A percentile compares a stretch with the other conserved stretches of the same genome.
These are phyloP conservation scores for Limnephilus rhombicus DNA, from an alignment of 2,888 invertebrate genomes.

Conservation along the genomic window DNA sequence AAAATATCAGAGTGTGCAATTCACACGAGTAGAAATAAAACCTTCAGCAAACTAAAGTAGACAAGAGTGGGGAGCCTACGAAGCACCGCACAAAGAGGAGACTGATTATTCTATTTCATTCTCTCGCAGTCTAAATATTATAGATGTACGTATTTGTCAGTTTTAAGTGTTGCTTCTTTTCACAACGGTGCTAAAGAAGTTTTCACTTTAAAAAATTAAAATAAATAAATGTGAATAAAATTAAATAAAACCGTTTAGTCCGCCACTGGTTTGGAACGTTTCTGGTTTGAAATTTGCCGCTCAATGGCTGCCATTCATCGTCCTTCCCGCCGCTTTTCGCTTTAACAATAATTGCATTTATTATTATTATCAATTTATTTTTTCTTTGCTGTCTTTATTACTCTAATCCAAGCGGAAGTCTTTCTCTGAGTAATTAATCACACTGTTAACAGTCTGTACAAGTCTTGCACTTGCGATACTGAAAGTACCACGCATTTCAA, in stretches of 20 bases:
- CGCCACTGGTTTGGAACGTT: not conserved
- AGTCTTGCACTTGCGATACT: not conserved
- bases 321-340: not conserved
- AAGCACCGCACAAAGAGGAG: too few species aligned
- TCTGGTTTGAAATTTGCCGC: constrained; percentile 16
- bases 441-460: not conserved
- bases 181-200: too few species aligned
- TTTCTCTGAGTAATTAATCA: not conserved
- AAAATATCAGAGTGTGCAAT: too few species aligned
- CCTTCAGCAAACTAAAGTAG: too few species aligned
- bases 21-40: too few species aligned
- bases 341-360: not conserved
- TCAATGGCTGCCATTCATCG: not conserved
- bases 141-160: too few species aligned
- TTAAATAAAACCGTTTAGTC: not conserved
- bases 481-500: not conserved
- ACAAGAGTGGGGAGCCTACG: too few species aligned
- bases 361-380: not conserved
- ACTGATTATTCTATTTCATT: too few species aligned
- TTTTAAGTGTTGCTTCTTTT: too few species aligned
- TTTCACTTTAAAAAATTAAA: too few species aligned
- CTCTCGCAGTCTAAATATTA: too few species aligned
- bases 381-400: not conserved
- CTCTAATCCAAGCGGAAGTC: not conserved
- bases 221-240: not conserved